Conservation (phyloP, 2,888 invertebrate genomes). For the Candidula unifasciata region DNA sequence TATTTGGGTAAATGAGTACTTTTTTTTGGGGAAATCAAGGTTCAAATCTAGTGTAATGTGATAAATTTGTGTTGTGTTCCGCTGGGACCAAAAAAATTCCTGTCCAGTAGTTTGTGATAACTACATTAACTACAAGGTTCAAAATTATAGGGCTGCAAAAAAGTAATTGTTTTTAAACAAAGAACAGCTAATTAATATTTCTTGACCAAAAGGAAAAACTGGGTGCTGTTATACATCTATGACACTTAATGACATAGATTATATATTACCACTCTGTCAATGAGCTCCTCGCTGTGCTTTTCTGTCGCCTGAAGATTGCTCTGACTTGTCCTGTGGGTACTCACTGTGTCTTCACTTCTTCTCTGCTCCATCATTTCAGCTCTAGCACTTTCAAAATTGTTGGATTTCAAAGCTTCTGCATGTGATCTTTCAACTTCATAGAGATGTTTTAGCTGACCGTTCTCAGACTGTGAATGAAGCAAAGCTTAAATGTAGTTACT, state of each 20-base stretch:
- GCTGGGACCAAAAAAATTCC: too few relatives aligned
- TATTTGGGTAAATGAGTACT: too few relatives aligned
- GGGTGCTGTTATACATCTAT: background rate
- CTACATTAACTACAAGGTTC: too few relatives aligned
- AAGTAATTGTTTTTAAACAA: too few relatives aligned
- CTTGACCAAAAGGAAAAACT: too few relatives aligned
- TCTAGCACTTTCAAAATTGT: slow-evolving; percentile 40
- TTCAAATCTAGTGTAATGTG: too few relatives aligned
- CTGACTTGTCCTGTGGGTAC: slow-evolving; percentile 57
- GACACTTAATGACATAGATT: background rate
- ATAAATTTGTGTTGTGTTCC: too few relatives aligned
- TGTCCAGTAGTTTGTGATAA: too few relatives aligned
- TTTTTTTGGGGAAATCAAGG: too few relatives aligned
- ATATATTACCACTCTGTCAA: slow-evolving; percentile 66
- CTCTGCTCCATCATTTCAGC: slow-evolving; percentile 39
- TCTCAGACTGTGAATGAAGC: slow-evolving; percentile 63
- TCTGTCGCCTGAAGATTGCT: slow-evolving; percentile 61
- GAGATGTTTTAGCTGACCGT: slow-evolving; percentile 63
- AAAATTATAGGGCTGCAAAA: too few relatives aligned
- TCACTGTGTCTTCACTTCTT: slow-evolving; percentile 39
- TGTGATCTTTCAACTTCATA: slow-evolving; percentile 61
- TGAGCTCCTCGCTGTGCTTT: slow-evolving; percentile 64
- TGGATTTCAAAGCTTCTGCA: slow-evolving; percentile 39
- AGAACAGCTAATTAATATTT: too few relatives aligned
- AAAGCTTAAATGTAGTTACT: too few relatives aligned